Evolutionary conservation across 1,140 invertebrate species (phyloP).

Genomic region (Zaprionus inermis): DNA sequence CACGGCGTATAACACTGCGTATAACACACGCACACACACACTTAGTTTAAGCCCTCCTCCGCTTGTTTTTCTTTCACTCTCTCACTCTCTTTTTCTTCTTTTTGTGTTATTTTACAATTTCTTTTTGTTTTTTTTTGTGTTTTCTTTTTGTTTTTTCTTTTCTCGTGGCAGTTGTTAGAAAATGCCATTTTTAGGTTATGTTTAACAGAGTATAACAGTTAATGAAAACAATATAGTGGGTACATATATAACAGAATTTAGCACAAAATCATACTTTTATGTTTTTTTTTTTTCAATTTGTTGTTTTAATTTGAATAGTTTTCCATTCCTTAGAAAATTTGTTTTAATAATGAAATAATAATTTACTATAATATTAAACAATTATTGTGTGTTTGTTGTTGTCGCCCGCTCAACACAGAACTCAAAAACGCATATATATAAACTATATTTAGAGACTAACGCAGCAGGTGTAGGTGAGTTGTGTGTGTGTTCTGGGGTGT

Average conservation of each 20-base stretch:
- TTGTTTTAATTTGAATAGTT: slow-evolving; percentile 14
- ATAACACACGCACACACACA: slow-evolving; percentile 3
- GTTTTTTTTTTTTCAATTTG: slow-evolving; percentile 13
- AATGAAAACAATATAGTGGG: slow-evolving; percentile 19
- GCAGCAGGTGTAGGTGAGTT: slow-evolving; percentile 31
- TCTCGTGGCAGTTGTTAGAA: slow-evolving; percentile 52
- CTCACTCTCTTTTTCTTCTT: neutral
- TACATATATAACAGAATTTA: slow-evolving; percentile 6
- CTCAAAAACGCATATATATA: slow-evolving; percentile 31
- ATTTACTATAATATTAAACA: slow-evolving; percentile 73
- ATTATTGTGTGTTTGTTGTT: slow-evolving; percentile 22
- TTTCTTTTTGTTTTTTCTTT: slow-evolving; percentile 3
- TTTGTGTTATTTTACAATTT: slow-evolving; percentile 46
- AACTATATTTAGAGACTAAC: slow-evolving; percentile 40
- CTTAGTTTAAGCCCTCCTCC: neutral
- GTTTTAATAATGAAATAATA: slow-evolving; percentile 49
- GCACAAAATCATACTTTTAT: slow-evolving; percentile 3
- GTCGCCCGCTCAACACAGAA: slow-evolving; percentile 27
- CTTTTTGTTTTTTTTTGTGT: slow-evolving; percentile 21
- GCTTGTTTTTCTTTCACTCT: neutral
- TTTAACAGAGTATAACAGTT: slow-evolving; percentile 57
- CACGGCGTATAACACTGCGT: neutral
- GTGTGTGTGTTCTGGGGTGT: slow-evolving; percentile 38
- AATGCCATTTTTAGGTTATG: slow-evolving; percentile 45
- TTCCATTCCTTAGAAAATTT: slow-evolving; percentile 7